Evolutionary conservation across 2,888 invertebrate genomes (phyloP), one percentile per base, ranked within the genome.

Genomic region (Polydrusus pterygomalis): DNA sequence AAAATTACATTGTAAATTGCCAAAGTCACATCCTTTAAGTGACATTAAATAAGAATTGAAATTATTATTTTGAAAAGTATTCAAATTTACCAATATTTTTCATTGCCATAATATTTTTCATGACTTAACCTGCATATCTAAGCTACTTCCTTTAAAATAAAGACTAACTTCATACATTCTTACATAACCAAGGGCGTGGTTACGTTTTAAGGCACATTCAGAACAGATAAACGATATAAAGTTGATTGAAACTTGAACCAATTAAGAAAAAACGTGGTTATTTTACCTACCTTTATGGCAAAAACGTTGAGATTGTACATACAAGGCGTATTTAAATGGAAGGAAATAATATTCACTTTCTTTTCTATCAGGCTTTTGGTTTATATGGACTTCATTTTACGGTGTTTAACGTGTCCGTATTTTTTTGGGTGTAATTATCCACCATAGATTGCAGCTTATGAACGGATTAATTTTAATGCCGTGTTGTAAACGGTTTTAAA

Each of bases 1-100:
- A 30, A 65, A 11, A 51, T 11, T 11, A 15, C 67, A 54, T 54
- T 54, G 67, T 51, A 67, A 38, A 67, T 54, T 67, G 17, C 67
- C 18, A 47, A 10, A 49, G 17, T 64, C 34, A 49, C 64, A 64
- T 64, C 64, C 49, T 49, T 15, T 64, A 49, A 64, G 18, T 60
- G 38, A 60, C 38, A 47, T 47, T 30, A 49, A 30, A 63, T n/a
- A 20, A 43, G 5, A 45, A 11, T 5, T 3, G 9, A 10, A 20
- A 25, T 20, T n/a, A n/a, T n/a, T n/a, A n/a, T n/a, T n/a, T n/a
- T n/a, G n/a, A n/a, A n/a, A n/a, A n/a, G n/a, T n/a, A n/a, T n/a
- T n/a, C n/a, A n/a, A n/a, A n/a, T n/a, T n/a, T n/a, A n/a, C n/a
- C n/a, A n/a, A n/a, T n/a, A n/a, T n/a, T n/a, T n/a, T n/a, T n/a